phyloP scores from a whole-genome alignment of 37 sponge, comb jelly and placozoan genomes.

The Halisarca cf. caerulea region DNA sequence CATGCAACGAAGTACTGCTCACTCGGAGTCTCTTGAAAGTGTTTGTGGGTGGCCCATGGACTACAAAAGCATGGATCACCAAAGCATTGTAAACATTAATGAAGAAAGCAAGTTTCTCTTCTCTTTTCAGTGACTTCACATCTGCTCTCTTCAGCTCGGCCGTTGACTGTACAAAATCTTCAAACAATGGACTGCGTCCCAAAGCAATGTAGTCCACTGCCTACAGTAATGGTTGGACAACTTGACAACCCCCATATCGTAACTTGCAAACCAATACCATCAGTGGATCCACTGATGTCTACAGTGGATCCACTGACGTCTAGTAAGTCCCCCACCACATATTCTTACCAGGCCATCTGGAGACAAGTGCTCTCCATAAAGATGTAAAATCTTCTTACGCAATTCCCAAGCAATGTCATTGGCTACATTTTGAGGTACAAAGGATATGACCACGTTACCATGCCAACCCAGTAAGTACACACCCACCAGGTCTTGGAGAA shows the following conservation, averaged over 20 bases:
- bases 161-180: constrained; percentile 76
- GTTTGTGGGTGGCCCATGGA: constrained; percentile 85
- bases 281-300: too few relatives aligned
- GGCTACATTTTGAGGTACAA: constrained; percentile 44
- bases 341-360: constrained; percentile 71
- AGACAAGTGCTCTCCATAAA: constrained; percentile 75
- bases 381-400: constrained; percentile 72
- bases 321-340: too few relatives aligned
- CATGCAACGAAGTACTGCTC: too few relatives aligned
- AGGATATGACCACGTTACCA: not conserved
- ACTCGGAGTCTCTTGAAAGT: constrained; percentile 71
- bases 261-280: too few relatives aligned
- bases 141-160: constrained; percentile 91
- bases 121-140: constrained; percentile 45
- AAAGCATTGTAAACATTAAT: constrained; percentile 97
- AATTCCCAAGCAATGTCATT: constrained; percentile 77
- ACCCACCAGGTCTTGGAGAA: constrained; percentile 70
- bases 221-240: constrained; percentile 32
- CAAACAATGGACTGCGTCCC: constrained; percentile 84
- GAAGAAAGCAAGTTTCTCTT: constrained; percentile 89
- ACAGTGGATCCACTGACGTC: too few relatives aligned
- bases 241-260: too few relatives aligned
- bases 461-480: not conserved
- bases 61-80: constrained; percentile 93
- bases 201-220: constrained; percentile 88